These are phyloP conservation scores for Tonatia bakeri DNA, from an alignment of 2,113 vertebrate species.

Conservation along the genomic window DNA sequence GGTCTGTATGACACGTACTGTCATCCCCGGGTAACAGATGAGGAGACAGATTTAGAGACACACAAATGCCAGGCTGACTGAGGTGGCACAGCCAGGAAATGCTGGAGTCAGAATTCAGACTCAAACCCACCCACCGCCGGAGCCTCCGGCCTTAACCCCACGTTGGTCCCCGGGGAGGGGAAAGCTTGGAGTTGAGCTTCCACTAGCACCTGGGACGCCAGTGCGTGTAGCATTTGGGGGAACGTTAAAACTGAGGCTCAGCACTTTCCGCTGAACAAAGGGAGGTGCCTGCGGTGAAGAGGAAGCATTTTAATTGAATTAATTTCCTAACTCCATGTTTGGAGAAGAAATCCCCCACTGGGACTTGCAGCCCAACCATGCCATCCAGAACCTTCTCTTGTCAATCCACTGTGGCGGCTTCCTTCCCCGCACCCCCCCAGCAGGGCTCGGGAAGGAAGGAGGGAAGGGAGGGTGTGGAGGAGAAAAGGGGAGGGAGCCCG, in stretches of 20 bases:
- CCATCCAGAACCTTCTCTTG: not conserved
- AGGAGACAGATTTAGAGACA: not conserved
- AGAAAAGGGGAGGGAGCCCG: not conserved
- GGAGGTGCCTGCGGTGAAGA: not conserved
- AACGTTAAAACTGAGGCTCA: not conserved
- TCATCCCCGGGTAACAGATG: not conserved
- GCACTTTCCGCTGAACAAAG: not conserved
- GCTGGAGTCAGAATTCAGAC: not conserved
- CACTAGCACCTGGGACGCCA: not conserved
- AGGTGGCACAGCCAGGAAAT: not conserved
- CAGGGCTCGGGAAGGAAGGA: not conserved
- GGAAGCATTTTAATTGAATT: no score
- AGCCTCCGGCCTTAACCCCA: not conserved
- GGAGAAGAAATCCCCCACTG: not conserved
- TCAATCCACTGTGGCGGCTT: not conserved
- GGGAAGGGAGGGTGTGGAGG: not conserved
- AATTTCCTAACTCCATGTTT: not conserved
- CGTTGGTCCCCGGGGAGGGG: not conserved
- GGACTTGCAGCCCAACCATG: not conserved
- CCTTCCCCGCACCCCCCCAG: not conserved
- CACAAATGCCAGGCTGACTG: not conserved
- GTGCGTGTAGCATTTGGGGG: not conserved
- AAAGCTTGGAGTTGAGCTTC: not conserved
- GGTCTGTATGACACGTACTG: not conserved
- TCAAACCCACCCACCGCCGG: not conserved